These are phyloP conservation scores for Pogona vitticeps DNA, from an alignment of 2,113 vertebrate genomes.

Conservation along the genomic window DNA sequence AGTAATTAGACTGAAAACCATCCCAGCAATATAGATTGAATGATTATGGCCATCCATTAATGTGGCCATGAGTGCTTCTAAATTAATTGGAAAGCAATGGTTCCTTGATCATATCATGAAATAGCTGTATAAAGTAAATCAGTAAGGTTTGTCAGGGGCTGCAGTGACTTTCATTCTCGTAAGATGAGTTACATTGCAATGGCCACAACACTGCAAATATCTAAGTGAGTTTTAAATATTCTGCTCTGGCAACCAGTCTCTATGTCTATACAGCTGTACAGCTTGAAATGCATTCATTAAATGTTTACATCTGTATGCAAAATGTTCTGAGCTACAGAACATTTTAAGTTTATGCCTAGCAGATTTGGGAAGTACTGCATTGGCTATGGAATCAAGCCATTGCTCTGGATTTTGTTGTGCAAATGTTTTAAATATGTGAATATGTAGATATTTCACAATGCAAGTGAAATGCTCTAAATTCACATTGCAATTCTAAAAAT, in stretches of 20 bases:
- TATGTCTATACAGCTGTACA: neutral
- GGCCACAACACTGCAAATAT: neutral
- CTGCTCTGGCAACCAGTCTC: neutral
- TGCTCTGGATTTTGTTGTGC: neutral
- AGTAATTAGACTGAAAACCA: slow-evolving; percentile 30
- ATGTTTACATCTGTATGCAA: neutral
- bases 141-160: slow-evolving; percentile 17
- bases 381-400: neutral
- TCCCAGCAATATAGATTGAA: slow-evolving; percentile 17
- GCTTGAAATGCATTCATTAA: neutral
- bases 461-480: too few relatives aligned
- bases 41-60: slow-evolving; percentile 15
- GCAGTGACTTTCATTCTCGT: neutral
- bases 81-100: neutral
- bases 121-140: slow-evolving; percentile 5
- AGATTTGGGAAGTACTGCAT: neutral
- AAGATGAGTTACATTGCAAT: neutral
- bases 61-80: slow-evolving; percentile 21
- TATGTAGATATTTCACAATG: neutral
- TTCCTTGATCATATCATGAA: neutral
- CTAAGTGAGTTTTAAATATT: neutral
- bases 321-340: neutral
- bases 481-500: too few relatives aligned
- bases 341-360: neutral
- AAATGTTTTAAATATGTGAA: neutral